phyloP scores from a whole-genome alignment of 2,888 invertebrate species.

The Watsonalla cultraria region DNA sequence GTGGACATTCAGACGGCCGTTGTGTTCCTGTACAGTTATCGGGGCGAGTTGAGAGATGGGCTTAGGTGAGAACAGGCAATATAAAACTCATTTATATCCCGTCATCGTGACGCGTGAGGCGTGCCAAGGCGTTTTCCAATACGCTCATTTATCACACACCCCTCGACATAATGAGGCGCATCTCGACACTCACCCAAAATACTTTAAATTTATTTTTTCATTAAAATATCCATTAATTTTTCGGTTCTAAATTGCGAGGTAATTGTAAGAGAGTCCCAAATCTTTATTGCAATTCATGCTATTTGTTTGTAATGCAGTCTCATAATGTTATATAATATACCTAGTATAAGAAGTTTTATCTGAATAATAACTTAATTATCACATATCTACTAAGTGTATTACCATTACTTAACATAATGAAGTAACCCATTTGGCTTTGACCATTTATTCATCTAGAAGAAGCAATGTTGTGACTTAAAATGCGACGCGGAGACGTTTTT shows the following conservation, averaged over 20 bases:
- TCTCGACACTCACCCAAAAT: constrained; percentile 57
- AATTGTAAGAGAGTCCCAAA: constrained; percentile 10
- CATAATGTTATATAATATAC: no score
- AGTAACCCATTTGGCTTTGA: not conserved
- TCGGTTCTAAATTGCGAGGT: constrained; percentile 34
- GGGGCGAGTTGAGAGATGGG: constrained; percentile 56
- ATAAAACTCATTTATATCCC: constrained; percentile 75
- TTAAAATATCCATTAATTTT: constrained; percentile 46
- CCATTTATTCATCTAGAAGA: not conserved
- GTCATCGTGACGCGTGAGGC: constrained; percentile 67
- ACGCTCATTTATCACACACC: constrained; percentile 72
- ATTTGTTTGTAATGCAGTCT: no score
- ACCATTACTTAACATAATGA: not conserved
- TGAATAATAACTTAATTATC: not conserved
- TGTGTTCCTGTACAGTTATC: constrained; percentile 63
- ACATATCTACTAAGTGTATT: not conserved
- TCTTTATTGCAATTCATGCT: not conserved
- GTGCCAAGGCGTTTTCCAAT: constrained; percentile 73
- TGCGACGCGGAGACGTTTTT: not conserved
- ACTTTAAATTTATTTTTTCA: constrained; percentile 58
- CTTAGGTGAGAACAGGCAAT: constrained; percentile 73
- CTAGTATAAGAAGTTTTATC: not conserved
- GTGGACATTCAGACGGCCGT: constrained; percentile 50
- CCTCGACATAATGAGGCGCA: constrained; percentile 70
- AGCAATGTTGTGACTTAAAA: not conserved